Conservation (phyloP, 2,113 vertebrate genomes). For the Raja brachyura region DNA sequence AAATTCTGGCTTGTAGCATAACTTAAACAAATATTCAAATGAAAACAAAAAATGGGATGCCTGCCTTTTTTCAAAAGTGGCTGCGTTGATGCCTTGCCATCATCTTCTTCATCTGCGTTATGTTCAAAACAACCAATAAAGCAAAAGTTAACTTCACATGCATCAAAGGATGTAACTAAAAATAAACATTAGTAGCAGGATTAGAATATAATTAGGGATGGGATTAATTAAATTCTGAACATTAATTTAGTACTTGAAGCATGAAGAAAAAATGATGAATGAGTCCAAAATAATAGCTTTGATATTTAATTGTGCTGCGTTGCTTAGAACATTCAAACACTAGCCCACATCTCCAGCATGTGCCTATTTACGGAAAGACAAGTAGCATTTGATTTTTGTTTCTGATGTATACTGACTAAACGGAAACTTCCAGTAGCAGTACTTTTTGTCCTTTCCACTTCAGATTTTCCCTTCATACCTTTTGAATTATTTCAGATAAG, state of each 20-base stretch:
- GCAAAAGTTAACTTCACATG: constrained; percentile 63
- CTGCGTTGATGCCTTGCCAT: constrained; percentile 84
- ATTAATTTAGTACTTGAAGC: constrained; percentile 7
- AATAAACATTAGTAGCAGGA: constrained; percentile 39
- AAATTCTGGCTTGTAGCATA: constrained; percentile 45
- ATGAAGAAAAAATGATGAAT: background rate
- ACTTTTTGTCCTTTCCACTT: background rate
- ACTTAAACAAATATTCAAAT: constrained; percentile 49
- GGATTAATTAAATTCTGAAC: background rate
- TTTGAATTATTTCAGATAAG: too few relatives aligned
- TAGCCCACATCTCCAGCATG: background rate
- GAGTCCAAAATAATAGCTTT: background rate
- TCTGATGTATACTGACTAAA: background rate
- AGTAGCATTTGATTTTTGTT: background rate
- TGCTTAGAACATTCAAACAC: background rate
- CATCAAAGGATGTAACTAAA: constrained; percentile 50
- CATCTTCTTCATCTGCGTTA: constrained; percentile 88
- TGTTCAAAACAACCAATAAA: constrained; percentile 61
- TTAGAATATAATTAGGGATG: background rate
- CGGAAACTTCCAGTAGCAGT: background rate
- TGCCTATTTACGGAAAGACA: background rate
- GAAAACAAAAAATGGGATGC: constrained; percentile 71
- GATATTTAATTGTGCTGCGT: background rate
- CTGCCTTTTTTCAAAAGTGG: constrained; percentile 99
- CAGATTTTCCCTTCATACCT: background rate